Evolutionary conservation across 2,797 vertebrate species (phyloP).

Genomic region (Lagorchestes hirsutus): DNA sequence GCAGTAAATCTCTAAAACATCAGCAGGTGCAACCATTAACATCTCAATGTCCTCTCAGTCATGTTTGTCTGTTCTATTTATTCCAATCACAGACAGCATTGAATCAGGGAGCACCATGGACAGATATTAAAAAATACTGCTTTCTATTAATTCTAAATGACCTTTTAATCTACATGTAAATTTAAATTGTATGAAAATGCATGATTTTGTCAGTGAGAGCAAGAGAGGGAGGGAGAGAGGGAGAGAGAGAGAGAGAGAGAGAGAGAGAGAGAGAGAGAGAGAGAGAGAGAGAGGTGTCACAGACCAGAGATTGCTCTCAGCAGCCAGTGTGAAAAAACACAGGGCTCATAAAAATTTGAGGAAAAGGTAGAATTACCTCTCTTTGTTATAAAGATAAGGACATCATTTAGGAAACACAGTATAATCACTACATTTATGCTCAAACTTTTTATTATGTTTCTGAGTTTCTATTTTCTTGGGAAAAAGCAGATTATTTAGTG

Average conservation of each 20-base stretch:
- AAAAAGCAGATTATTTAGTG: slow-evolving; percentile 80
- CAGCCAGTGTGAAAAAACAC: slow-evolving; percentile 58
- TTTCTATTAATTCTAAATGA: slow-evolving; percentile 85
- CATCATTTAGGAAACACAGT: slow-evolving; percentile 78
- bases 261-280: not conserved
- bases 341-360: slow-evolving; percentile 64
- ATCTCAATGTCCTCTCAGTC: slow-evolving; percentile 69
- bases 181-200: slow-evolving; percentile 81
- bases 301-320: slow-evolving; percentile 63
- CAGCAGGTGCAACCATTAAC: slow-evolving; percentile 86
- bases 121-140: slow-evolving; percentile 84
- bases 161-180: slow-evolving; percentile 86
- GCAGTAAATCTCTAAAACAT: slow-evolving; percentile 90
- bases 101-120: slow-evolving; percentile 74
- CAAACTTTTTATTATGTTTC: slow-evolving; percentile 65
- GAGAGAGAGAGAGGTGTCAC: slow-evolving; percentile 56
- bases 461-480: slow-evolving; percentile 70
- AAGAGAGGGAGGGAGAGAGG: slow-evolving; percentile 61
- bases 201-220: slow-evolving; percentile 78
- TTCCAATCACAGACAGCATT: slow-evolving; percentile 77
- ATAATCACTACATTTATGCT: slow-evolving; percentile 78
- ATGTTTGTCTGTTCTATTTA: slow-evolving; percentile 82
- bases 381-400: slow-evolving; percentile 78
- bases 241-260: slow-evolving; percentile 64
- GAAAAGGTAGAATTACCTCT: slow-evolving; percentile 72